A percentile compares a stretch with the other conserved stretches of the same genome.
phyloP scores from a whole-genome alignment of 2,888 invertebrate species.

The Patella depressa region DNA sequence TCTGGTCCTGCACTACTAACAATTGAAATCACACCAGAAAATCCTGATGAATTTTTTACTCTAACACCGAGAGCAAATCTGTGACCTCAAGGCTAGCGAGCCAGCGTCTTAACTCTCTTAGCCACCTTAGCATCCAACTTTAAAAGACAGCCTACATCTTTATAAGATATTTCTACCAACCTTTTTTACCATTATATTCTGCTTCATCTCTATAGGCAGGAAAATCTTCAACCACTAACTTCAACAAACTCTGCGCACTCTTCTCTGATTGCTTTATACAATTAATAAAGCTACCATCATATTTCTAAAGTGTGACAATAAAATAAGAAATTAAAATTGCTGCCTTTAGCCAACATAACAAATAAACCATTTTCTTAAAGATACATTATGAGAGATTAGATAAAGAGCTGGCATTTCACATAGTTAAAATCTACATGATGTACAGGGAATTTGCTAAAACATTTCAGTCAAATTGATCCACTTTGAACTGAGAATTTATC shows the following conservation, averaged over 20 bases:
- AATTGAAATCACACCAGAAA: too few species aligned
- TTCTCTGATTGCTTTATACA: constrained; percentile 81
- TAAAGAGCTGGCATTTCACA: not conserved
- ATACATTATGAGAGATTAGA: not conserved
- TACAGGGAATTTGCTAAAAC: not conserved
- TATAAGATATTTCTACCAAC: constrained; percentile 61
- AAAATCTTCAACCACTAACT: constrained; percentile 85
- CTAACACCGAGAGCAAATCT: too few species aligned
- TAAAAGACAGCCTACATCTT: too few species aligned
- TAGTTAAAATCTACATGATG: not conserved
- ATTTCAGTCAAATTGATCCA: too few species aligned
- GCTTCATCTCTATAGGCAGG: constrained; percentile 90
- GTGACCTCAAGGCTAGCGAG: too few species aligned
- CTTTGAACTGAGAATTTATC: too few species aligned
- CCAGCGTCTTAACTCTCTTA: too few species aligned
- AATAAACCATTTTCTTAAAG: not conserved
- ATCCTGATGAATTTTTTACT: too few species aligned
- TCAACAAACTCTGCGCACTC: constrained; percentile 83
- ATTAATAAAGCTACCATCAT: constrained; percentile 81
- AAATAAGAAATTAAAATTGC: not conserved
- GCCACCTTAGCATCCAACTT: too few species aligned
- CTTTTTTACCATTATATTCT: constrained; percentile 77
- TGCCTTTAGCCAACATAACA: not conserved
- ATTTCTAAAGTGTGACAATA: constrained; percentile 75
- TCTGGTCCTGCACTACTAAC: too few species aligned